These are phyloP conservation scores for Heliconius congener DNA, from an alignment of 1,140 invertebrate species.

Conservation along the genomic window DNA sequence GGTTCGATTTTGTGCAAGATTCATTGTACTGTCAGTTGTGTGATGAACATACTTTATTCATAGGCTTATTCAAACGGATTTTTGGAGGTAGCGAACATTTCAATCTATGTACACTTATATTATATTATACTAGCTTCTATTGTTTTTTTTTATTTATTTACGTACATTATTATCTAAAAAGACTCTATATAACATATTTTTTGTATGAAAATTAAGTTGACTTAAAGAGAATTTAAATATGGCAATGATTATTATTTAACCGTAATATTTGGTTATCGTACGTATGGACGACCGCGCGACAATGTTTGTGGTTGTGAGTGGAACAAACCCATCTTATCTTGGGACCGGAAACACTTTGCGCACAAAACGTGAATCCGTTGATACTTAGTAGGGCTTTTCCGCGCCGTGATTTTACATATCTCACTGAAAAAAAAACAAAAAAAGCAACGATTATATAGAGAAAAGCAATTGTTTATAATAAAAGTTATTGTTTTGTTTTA, in stretches of 20 bases:
- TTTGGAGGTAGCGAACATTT: too few relatives aligned
- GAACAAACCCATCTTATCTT: conserved; percentile 62
- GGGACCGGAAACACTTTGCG: conserved; percentile 32
- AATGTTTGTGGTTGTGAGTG: conserved; percentile 53
- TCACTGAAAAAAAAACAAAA: conserved; percentile 40
- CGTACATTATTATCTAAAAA: too few relatives aligned
- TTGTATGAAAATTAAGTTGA: too few relatives aligned
- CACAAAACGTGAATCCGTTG: conserved; percentile 53
- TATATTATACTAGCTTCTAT: too few relatives aligned
- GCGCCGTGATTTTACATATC: conserved; percentile 49
- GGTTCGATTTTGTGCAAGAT: too few relatives aligned
- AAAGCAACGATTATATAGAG: too few relatives aligned
- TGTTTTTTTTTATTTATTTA: too few relatives aligned
- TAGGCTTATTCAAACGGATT: too few relatives aligned
- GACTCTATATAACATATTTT: too few relatives aligned
- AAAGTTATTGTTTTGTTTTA: not conserved
- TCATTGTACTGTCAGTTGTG: too few relatives aligned
- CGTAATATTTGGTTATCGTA: conserved; percentile 46
- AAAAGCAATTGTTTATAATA: not conserved
- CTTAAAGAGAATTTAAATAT: conserved; percentile 12
- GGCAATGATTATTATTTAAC: conserved; percentile 51
- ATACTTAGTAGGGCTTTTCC: conserved; percentile 52
- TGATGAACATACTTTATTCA: too few relatives aligned
- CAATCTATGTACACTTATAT: too few relatives aligned
- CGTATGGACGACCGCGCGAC: conserved; percentile 56